Evolutionary conservation across 2,797 vertebrate genomes (phyloP).

Genomic region (Podarcis lilfordi): DNA sequence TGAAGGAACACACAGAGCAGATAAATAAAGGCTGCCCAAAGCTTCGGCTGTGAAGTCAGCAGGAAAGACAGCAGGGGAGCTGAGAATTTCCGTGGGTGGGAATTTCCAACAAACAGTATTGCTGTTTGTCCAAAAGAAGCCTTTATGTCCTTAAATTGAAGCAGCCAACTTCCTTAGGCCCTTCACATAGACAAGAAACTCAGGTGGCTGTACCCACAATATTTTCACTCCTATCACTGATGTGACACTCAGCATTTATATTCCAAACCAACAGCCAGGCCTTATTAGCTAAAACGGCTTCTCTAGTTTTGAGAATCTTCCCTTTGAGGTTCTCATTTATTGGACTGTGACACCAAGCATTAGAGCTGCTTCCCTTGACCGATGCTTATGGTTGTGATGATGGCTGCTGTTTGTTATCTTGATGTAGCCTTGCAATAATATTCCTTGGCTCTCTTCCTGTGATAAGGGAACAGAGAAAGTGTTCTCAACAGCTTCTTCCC

Average conservation of each 20-base stretch:
- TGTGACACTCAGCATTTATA: neutral
- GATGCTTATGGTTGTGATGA: neutral
- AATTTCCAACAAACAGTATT: neutral
- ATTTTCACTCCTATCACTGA: neutral
- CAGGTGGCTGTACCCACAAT: too few species aligned
- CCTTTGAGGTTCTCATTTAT: neutral
- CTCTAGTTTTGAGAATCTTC: neutral
- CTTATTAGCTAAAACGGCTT: neutral
- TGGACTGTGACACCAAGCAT: neutral
- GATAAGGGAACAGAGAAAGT: neutral
- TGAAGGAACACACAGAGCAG: neutral
- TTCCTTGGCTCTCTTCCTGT: neutral
- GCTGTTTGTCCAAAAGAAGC: neutral
- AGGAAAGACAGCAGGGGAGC: neutral
- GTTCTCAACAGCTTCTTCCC: neutral
- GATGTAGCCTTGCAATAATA: neutral
- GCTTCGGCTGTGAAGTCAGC: neutral
- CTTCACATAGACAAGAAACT: neutral
- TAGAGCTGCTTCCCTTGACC: neutral
- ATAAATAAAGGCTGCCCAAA: neutral
- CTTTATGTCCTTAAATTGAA: neutral
- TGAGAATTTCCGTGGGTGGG: neutral
- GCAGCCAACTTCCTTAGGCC: neutral
- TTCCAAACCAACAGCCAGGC: neutral
- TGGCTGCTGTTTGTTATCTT: neutral